Evolutionary conservation across 2,888 invertebrate species (phyloP), one percentile per base, ranked within the genome.

Genomic region (Dryocosmus kuriphilus): DNA sequence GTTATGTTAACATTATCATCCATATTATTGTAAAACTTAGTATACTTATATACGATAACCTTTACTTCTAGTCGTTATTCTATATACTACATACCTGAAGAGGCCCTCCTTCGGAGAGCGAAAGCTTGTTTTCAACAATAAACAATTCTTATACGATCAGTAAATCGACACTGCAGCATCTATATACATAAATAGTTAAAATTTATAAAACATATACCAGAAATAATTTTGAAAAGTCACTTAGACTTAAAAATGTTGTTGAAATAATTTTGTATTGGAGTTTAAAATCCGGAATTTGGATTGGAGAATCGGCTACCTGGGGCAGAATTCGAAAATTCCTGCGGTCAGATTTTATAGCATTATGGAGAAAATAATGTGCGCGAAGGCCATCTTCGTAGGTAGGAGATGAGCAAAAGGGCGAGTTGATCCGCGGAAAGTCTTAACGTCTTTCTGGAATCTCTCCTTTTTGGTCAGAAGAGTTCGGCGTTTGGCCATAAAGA

Each of bases 401-500:
- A 27, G 51, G 41, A 67, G 67, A 67, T 67, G 67, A 67, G 16
- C 65, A 22, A 22, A 27, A 41, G 46, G n/a, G 51, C 30, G 11
- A 71, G 51, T 71, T 71, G 46, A 71, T 71, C 71, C 51, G 71
- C 81, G 88, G 85, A 88, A 89, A 88, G 84, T 87, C 83, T 86
- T 85, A 87, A 87, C 86, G 86, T 86, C 85, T 86, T 86, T 87
- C 82, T 79, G 84, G 87, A 87, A 87, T 87, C 85, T 81, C 81
- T 80, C 82, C 74, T 80, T 79, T 81, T 80, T 79, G 73, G 79
- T n/a, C n/a, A 81, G 77, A 79, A 80, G 83, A 86, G 84, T 84
- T 87, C 85, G 83, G 84, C 84, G 82, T 74, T 79, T 75, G 80
- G 86, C 86, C 88, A 89, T 90, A 90, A 91, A 90, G 88, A 90